Evolutionary conservation across 2,113 vertebrate species (phyloP).

Genomic region (Elachura formosa): DNA sequence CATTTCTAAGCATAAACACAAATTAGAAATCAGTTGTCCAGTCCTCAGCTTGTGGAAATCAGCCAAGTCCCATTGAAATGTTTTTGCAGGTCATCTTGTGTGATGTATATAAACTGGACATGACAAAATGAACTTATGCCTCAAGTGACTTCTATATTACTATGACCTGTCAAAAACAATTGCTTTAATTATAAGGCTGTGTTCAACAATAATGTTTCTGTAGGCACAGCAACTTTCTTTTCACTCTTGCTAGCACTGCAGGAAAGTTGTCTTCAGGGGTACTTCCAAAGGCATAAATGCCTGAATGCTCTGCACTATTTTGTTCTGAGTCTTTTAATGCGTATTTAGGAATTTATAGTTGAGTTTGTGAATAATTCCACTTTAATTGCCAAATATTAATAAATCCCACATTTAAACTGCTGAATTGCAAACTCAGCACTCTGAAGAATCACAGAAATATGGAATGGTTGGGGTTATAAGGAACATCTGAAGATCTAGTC

Average conservation of each 20-base stretch:
- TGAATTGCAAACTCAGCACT: not conserved
- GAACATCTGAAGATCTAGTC: not conserved
- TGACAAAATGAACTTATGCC: conserved; percentile 3
- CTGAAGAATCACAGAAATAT: not conserved
- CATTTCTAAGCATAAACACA: not conserved
- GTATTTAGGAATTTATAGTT: not conserved
- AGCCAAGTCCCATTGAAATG: not conserved
- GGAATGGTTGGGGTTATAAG: not conserved
- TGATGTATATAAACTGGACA: conserved; percentile 8
- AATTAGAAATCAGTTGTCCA: not conserved
- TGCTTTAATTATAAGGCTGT: not conserved
- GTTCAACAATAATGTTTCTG: not conserved
- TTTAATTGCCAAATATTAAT: not conserved
- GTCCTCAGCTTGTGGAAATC: not conserved
- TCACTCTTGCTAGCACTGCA: not conserved
- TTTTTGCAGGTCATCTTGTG: conserved; percentile 13
- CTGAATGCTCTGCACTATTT: not conserved
- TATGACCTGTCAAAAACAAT: conserved; percentile 18
- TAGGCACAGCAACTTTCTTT: conserved; percentile 1
- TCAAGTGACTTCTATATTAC: conserved; percentile 12
- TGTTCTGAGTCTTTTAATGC: not conserved
- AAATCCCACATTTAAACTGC: not conserved
- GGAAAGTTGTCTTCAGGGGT: not conserved
- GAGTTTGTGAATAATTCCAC: not conserved
- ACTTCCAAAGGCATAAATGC: not conserved